Base-by-base conservation (phyloP, 1,140 invertebrate genomes). In the Drosophila nebulosa region DNA sequence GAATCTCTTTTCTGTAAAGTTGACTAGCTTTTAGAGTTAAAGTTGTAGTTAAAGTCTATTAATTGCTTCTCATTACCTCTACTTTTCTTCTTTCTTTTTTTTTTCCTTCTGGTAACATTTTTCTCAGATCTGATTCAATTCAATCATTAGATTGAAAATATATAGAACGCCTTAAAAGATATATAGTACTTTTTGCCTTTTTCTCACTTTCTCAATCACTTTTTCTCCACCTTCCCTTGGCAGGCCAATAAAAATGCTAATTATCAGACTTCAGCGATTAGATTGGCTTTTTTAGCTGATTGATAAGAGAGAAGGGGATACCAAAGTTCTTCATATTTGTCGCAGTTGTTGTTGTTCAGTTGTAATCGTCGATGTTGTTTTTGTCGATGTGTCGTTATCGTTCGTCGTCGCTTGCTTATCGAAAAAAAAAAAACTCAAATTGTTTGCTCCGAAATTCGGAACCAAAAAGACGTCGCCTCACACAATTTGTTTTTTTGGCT, bases 201-300 rank as follows among this genome's bases (percentile, higher is more conserved):
- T 18, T 21, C 18, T 46, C 39, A 21, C 27, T 5, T 36, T 57
- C 27, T 57, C 5, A 12, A 14, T 22, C 26, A 16, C 10, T 3
- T 30, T 55, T 14, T 12, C 14, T 42, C 18, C 35, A n/a, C n/a
- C 12, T 14, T 39, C 22, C 16, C 16, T 27, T 42, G 1, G 7
- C n/a, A 32, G 6, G 64, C 30, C 59, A 64, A 75, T 64, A 57
- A 61, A 63, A 70, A 84, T 75, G 70, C 51, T 85, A 83, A 83
- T 84, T 79, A 85, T 85, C 64, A 69, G 74, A 66, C 61, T 12
- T 50, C n/a, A 30, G 52, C 64, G 72, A 84, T 84, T 79, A 73
- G 76, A 85, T 85, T 67, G 62, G 55, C 39, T 16, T 46, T 46
- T 46, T 46, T 46, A 18, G n/a, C 39, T 18, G 52, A 55, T 30